A percentile compares a stretch with the other conserved stretches of the same genome.
These are phyloP conservation scores for Ambastaia sidthimunki DNA, from an alignment of 2,797 vertebrate genomes.

Conservation along the genomic window DNA sequence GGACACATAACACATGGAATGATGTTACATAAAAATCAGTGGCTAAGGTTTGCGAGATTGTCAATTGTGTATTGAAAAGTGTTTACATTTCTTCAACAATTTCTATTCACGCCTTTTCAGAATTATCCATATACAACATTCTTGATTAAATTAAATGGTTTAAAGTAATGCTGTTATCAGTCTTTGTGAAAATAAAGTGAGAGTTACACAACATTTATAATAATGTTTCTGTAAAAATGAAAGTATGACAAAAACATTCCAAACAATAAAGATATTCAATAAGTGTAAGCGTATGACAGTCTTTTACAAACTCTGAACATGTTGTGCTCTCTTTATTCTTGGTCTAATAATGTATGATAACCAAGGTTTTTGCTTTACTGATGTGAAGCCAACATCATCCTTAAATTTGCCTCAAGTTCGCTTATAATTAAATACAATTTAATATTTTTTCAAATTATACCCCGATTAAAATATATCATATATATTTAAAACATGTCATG, in stretches of 20 bases:
- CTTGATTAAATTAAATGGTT: neutral
- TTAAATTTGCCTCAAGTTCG: neutral
- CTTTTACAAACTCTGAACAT: constrained; percentile 19
- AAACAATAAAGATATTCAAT: neutral
- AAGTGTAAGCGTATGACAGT: neutral
- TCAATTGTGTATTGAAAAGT: neutral
- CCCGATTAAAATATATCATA: constrained; percentile 17
- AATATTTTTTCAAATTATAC: too few relatives aligned
- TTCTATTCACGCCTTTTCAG: too few relatives aligned
- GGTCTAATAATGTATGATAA: constrained; percentile 20
- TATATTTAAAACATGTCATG: neutral
- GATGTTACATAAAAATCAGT: neutral
- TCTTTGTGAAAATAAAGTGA: neutral
- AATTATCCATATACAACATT: neutral
- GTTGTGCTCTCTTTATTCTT: constrained; percentile 1
- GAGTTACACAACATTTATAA: neutral
- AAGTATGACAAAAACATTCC: neutral
- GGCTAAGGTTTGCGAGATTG: neutral
- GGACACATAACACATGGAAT: neutral
- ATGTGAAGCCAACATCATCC: neutral
- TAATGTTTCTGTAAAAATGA: neutral
- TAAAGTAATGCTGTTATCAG: neutral
- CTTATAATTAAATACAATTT: too few relatives aligned
- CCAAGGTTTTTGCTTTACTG: constrained; percentile 10
- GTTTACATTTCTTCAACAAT: constrained; percentile 21